Evolutionary conservation across 1,140 invertebrate genomes (phyloP).

Genomic region (Fragariocoptes setiger): DNA sequence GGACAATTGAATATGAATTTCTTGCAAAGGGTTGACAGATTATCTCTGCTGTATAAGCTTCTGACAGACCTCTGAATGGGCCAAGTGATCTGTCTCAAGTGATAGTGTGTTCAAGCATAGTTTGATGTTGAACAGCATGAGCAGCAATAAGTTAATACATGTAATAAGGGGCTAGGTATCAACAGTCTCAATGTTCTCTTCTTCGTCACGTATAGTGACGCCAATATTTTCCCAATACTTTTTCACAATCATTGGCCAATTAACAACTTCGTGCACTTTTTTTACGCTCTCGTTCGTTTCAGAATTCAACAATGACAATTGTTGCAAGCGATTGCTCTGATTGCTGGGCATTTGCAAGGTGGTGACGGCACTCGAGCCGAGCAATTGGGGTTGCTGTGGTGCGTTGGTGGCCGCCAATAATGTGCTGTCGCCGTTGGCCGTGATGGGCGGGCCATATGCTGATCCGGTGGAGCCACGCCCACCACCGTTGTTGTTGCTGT

Average conservation of each 20-base stretch:
- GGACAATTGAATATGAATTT: too few relatives aligned
- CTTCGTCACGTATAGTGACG: conserved; percentile 1
- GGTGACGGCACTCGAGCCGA: background rate
- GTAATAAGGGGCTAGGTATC: too few relatives aligned
- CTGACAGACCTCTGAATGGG: too few relatives aligned
- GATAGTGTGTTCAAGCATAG: too few relatives aligned
- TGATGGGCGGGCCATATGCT: background rate
- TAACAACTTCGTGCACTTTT: conserved; percentile 13
- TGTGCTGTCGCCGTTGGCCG: background rate
- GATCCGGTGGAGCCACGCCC: background rate
- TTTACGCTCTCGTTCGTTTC: conserved; percentile 6
- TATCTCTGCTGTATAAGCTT: too few relatives aligned
- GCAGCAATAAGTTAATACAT: too few relatives aligned
- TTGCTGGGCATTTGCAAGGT: background rate
- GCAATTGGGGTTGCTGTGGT: conserved; percentile 3
- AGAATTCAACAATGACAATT: conserved; percentile 1
- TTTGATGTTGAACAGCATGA: too few relatives aligned
- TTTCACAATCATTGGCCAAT: conserved; percentile 13
- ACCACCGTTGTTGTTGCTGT: background rate
- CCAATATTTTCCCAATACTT: conserved; percentile 13
- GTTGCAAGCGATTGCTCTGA: conserved; percentile 3
- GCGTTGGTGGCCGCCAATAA: conserved; percentile 3
- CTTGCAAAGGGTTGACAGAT: too few relatives aligned
- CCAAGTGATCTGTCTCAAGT: too few relatives aligned
- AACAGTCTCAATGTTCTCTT: too few relatives aligned